Evolutionary conservation across 2,888 invertebrate genomes (phyloP).

Genomic region (Alloscopus bannaensis): DNA sequence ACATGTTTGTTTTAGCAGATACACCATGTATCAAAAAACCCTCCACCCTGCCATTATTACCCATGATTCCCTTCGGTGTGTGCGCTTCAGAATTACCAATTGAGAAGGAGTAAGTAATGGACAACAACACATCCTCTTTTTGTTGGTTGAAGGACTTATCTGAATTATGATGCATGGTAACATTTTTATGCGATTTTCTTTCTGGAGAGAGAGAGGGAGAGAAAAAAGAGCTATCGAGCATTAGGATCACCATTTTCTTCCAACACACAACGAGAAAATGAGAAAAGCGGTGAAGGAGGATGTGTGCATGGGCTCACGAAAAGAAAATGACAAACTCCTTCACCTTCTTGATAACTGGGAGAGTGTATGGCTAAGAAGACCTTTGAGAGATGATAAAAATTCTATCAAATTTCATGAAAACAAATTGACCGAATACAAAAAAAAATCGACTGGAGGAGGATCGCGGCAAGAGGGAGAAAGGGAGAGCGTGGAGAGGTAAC

Average conservation of each 20-base stretch:
- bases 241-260: background rate
- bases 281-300: too few species aligned
- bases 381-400: constrained; percentile 27
- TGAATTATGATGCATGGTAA: too few species aligned
- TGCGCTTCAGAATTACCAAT: too few species aligned
- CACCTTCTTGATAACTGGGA: constrained; percentile 39
- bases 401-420: constrained; percentile 57
- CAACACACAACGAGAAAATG: background rate
- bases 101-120: too few species aligned
- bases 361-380: constrained; percentile 15
- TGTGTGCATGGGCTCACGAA: too few species aligned
- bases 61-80: too few species aligned
- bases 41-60: background rate
- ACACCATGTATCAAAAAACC: too few species aligned
- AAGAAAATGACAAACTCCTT: constrained; percentile 55
- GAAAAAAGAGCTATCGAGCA: background rate
- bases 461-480: too few species aligned
- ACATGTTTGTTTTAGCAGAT: background rate
- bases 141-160: too few species aligned
- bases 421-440: constrained; percentile 49
- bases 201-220: background rate
- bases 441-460: background rate
- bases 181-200: too few species aligned
- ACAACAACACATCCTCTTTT: too few species aligned
- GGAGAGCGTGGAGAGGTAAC: constrained; percentile 9